phyloP scores from a whole-genome alignment of 2,797 vertebrate genomes.

The Gobio occitaniae region DNA sequence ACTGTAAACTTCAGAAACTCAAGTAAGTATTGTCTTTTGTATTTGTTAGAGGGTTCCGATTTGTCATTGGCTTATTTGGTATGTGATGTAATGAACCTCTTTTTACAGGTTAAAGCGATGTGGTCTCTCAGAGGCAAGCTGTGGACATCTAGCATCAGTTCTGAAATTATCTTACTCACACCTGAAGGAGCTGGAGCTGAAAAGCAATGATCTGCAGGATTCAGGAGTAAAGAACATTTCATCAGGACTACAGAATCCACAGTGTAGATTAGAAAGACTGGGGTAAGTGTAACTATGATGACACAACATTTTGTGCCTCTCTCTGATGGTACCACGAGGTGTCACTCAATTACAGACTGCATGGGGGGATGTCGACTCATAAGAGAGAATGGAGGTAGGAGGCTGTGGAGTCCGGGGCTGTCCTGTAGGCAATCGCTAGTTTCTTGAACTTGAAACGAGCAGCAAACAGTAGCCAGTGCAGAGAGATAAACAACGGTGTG shows the following conservation, averaged over 20 bases:
- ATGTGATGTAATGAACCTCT: background rate
- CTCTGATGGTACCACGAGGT: too few relatives aligned
- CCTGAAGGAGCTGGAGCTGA: background rate
- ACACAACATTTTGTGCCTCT: too few relatives aligned
- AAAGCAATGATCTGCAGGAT: background rate
- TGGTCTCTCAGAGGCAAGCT: slow-evolving; percentile 18
- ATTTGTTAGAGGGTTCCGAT: background rate
- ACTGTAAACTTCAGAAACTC: slow-evolving; percentile 43
- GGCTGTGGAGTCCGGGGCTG: too few relatives aligned
- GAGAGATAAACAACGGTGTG: too few relatives aligned
- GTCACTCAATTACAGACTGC: too few relatives aligned
- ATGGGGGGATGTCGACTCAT: too few relatives aligned
- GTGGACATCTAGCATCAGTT: slow-evolving; percentile 14
- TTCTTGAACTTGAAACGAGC: too few relatives aligned
- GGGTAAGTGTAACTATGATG: background rate
- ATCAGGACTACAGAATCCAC: background rate
- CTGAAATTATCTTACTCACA: background rate
- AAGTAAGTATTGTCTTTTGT: slow-evolving; percentile 7
- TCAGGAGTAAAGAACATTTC: background rate
- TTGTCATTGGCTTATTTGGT: background rate
- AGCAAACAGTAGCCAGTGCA: too few relatives aligned
- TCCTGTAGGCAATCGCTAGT: too few relatives aligned
- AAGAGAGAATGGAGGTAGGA: too few relatives aligned
- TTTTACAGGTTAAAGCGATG: slow-evolving; percentile 35
- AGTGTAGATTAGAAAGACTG: background rate